A percentile compares a stretch with the other conserved stretches of the same genome.
Evolutionary conservation across 1,140 invertebrate genomes (phyloP).

Genomic region (Dinoponera quadriceps): DNA sequence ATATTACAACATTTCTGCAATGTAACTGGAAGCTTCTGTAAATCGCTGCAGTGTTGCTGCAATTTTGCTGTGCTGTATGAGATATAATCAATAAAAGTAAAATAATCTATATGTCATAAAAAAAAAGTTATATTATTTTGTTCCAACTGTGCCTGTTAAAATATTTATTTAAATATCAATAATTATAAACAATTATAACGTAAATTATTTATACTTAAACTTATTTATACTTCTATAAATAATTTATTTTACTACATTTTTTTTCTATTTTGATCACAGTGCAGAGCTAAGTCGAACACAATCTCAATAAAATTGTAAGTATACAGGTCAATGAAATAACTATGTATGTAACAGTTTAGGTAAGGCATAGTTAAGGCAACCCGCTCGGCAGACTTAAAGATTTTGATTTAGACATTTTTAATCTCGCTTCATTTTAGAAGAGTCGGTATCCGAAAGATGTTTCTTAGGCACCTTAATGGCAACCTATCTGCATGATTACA

Average conservation of each 20-base stretch:
- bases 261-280: not conserved
- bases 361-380: slow-evolving; percentile 67
- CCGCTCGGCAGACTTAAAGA: slow-evolving; percentile 51
- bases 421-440: slow-evolving; percentile 39
- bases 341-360: slow-evolving; percentile 45
- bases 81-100: not conserved
- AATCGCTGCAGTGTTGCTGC: no score
- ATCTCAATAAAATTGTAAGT: slow-evolving; percentile 43
- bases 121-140: not conserved
- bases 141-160: not conserved
- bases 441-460: slow-evolving; percentile 38
- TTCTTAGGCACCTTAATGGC: slow-evolving; percentile 47
- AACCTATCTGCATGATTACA: slow-evolving; percentile 45
- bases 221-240: no score
- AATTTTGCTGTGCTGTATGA: no score
- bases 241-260: not conserved
- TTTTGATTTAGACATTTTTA: slow-evolving; percentile 45
- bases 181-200: slow-evolving; percentile 21
- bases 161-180: slow-evolving; percentile 19
- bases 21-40: no score
- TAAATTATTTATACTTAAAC: slow-evolving; percentile 44
- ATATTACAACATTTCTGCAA: no score
- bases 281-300: slow-evolving; percentile 25
- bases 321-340: slow-evolving; percentile 30
- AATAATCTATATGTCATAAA: not conserved